A percentile compares a stretch with the other conserved stretches of the same genome.
phyloP scores from a whole-genome alignment of 2,113 vertebrate genomes.

The Carassius auratus region DNA sequence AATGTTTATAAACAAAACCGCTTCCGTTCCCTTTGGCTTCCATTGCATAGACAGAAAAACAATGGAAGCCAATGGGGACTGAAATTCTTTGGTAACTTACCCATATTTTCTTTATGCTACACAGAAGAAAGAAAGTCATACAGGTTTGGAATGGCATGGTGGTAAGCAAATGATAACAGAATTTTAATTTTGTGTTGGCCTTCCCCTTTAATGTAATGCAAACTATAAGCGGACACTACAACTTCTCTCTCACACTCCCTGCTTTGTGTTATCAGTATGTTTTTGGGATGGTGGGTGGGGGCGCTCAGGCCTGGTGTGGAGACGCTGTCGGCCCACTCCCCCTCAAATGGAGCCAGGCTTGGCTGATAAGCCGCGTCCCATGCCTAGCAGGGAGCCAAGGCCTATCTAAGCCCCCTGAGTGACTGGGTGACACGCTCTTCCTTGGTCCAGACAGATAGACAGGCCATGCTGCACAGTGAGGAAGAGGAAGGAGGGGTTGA shows the following conservation, averaged over 20 bases:
- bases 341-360: slow-evolving; percentile 79
- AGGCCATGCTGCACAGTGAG: slow-evolving; percentile 48
- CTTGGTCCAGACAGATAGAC: slow-evolving; percentile 78
- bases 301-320: slow-evolving; percentile 81
- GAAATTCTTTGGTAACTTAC: too few species aligned
- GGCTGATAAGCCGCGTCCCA: slow-evolving; percentile 84
- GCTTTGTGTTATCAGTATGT: slow-evolving; percentile 82
- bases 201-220: background rate
- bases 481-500: slow-evolving; percentile 62
- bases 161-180: too few species aligned
- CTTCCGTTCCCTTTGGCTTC: too few species aligned
- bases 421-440: slow-evolving; percentile 81
- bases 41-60: too few species aligned
- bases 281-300: slow-evolving; percentile 79
- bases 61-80: too few species aligned
- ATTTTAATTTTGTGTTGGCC: too few species aligned
- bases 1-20: too few species aligned
- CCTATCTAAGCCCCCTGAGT: slow-evolving; percentile 82
- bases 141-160: too few species aligned
- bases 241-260: slow-evolving; percentile 21
- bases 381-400: slow-evolving; percentile 80
- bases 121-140: too few species aligned
- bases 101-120: too few species aligned
- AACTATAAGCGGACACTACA: background rate
- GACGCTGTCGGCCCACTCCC: slow-evolving; percentile 73